Evolutionary conservation across 2,113 vertebrate species (phyloP).

Genomic region (Tretioscincus oriximinensis): DNA sequence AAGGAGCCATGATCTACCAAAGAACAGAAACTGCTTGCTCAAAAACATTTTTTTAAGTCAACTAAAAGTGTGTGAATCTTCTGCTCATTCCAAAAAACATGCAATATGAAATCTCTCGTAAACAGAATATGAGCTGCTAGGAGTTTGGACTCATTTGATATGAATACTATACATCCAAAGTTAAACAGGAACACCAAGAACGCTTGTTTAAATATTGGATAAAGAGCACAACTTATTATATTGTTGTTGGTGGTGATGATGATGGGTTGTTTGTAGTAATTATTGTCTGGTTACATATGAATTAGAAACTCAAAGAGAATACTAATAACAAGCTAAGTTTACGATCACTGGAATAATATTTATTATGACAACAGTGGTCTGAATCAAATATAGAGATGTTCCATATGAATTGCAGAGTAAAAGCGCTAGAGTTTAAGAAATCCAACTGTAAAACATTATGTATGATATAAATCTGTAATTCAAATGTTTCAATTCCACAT

Average conservation of each 20-base stretch:
- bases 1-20: not conserved
- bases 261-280: too few relatives aligned
- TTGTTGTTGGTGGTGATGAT: too few relatives aligned
- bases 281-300: not conserved
- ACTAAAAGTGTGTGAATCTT: too few relatives aligned
- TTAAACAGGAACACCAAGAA: too few relatives aligned
- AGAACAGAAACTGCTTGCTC: not conserved
- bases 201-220: too few relatives aligned
- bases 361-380: not conserved
- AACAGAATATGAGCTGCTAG: too few relatives aligned
- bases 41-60: not conserved
- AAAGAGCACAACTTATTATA: too few relatives aligned
- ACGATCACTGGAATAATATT: not conserved
- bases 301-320: not conserved
- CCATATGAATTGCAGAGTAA: not conserved
- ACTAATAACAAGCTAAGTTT: not conserved
- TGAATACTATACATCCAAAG: too few relatives aligned
- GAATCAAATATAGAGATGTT: not conserved
- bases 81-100: too few relatives aligned
- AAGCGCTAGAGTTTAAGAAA: not conserved
- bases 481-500: not conserved
- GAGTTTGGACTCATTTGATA: too few relatives aligned
- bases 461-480: not conserved
- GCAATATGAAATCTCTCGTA: too few relatives aligned
- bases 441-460: not conserved